Percentiles rank a stretch among this genome's conserved stretches.
These are phyloP conservation scores for Psittacula cyanocephala DNA, from an alignment of 2,113 vertebrate species.

Conservation along the genomic window DNA sequence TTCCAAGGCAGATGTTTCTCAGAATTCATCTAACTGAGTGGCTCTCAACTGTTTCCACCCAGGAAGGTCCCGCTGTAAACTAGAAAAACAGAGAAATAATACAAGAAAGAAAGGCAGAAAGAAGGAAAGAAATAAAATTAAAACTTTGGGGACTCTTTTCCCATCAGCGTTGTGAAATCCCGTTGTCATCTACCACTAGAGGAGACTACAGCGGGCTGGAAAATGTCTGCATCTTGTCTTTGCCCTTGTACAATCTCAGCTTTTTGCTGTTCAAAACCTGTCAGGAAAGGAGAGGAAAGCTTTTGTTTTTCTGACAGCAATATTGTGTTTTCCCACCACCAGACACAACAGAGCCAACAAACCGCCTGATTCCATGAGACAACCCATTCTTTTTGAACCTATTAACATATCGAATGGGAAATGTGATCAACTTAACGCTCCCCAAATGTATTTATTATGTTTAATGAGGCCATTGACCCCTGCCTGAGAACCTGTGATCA, in stretches of 20 bases:
- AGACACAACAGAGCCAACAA: neutral
- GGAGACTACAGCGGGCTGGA: neutral
- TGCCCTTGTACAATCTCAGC: neutral
- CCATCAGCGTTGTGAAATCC: neutral
- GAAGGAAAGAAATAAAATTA: neutral
- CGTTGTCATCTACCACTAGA: neutral
- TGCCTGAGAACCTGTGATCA: neutral
- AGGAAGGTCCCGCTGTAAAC: neutral
- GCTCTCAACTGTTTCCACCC: neutral
- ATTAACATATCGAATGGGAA: neutral
- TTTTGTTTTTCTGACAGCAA: neutral
- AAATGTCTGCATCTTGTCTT: neutral
- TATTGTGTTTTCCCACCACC: neutral
- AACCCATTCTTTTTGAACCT: neutral
- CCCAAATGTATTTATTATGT: neutral
- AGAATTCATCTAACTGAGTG: neutral
- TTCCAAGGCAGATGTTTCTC: constrained; percentile 9
- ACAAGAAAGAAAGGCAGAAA: neutral
- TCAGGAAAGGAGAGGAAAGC: neutral
- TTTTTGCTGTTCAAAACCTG: neutral
- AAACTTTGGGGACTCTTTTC: neutral
- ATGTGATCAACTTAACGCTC: neutral
- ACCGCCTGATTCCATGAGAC: neutral
- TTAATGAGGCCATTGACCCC: neutral
- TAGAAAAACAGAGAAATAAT: neutral